Conservation (phyloP, 2,113 vertebrate species). For the Rousettus leschenaultii region DNA sequence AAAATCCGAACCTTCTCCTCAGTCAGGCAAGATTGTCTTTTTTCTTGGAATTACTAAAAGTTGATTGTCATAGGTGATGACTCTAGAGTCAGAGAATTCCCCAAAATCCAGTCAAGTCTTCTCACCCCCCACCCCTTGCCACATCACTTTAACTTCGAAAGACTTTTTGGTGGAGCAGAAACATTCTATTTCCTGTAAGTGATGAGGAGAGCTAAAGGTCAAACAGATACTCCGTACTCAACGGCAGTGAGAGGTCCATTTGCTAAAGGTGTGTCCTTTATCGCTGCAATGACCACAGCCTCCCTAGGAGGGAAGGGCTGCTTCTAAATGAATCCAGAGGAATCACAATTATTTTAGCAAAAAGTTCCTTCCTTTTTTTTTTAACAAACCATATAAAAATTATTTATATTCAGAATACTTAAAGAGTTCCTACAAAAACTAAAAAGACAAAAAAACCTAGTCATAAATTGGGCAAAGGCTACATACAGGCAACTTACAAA, state of each 20-base stretch:
- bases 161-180: neutral
- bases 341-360: neutral
- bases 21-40: neutral
- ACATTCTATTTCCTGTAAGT: neutral
- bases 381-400: neutral
- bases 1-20: neutral
- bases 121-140: neutral
- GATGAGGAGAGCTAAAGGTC: neutral
- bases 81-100: fast-evolving
- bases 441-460: neutral
- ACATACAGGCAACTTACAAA: neutral
- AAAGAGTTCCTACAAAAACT: neutral
- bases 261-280: fast-evolving
- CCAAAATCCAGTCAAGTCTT: neutral
- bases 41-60: neutral
- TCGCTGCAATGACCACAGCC: fast-evolving
- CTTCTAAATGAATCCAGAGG: neutral
- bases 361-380: neutral
- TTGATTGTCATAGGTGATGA: neutral
- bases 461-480: neutral
- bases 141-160: neutral
- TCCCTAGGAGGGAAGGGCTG: neutral
- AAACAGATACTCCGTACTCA: neutral
- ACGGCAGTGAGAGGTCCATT: fast-evolving
- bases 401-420: neutral